A percentile compares a stretch with the other conserved stretches of the same genome.
phyloP scores from a whole-genome alignment of 2,113 vertebrate genomes.

The Pholis gunnellus region DNA sequence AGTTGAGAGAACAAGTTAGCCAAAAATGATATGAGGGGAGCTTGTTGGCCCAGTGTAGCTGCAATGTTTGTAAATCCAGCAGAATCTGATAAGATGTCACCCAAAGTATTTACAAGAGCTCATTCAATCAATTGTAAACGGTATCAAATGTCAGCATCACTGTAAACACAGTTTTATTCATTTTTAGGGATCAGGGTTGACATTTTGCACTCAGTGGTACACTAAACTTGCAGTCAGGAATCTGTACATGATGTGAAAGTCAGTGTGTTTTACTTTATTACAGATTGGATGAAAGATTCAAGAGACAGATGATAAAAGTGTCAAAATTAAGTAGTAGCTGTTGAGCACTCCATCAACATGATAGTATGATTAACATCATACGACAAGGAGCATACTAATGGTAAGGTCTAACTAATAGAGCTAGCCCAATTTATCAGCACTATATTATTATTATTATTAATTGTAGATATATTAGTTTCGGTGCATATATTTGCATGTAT shows the following conservation, averaged over 20 bases:
- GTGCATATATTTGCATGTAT: not conserved
- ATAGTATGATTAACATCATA: not conserved
- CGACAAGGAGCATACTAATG: not conserved
- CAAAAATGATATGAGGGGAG: not conserved
- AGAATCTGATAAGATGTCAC: slow-evolving; percentile 3
- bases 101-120: slow-evolving; percentile 6
- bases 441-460: not conserved
- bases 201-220: not conserved
- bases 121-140: slow-evolving; percentile 10
- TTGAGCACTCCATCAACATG: not conserved
- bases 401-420: not conserved
- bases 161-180: slow-evolving; percentile 14
- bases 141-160: slow-evolving; percentile 29
- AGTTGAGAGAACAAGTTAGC: not conserved
- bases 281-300: not conserved
- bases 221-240: not conserved
- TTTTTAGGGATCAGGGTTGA: not conserved
- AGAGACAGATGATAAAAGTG: not conserved
- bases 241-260: not conserved
- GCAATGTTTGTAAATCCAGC: slow-evolving; percentile 4
- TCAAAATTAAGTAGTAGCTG: not conserved
- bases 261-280: not conserved
- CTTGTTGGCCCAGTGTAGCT: not conserved
- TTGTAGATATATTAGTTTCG: not conserved
- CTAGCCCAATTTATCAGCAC: not conserved